Evolutionary conservation across 2,113 vertebrate genomes (phyloP).

Genomic region (Limanda limanda): DNA sequence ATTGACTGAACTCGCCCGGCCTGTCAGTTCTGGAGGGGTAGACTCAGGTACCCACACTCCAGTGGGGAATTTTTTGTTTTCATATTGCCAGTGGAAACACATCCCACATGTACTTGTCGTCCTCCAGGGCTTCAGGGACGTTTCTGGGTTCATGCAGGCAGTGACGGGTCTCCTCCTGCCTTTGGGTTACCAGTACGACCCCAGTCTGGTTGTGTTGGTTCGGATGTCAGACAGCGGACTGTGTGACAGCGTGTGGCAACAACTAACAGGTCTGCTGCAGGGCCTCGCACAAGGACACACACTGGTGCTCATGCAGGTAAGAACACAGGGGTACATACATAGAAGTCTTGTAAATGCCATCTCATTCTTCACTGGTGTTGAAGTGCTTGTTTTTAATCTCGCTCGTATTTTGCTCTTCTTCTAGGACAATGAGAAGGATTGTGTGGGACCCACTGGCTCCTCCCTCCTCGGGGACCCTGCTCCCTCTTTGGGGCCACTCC

Average conservation of each 20-base stretch:
- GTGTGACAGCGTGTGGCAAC: slow-evolving; percentile 76
- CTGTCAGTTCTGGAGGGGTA: too few relatives aligned
- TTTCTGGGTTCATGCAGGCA: slow-evolving; percentile 82
- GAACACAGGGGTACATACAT: slow-evolving; percentile 20
- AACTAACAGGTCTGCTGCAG: slow-evolving; percentile 85
- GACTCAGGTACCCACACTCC: too few relatives aligned
- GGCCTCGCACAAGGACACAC: slow-evolving; percentile 85
- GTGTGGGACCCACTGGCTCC: slow-evolving; percentile 63
- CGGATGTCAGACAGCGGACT: slow-evolving; percentile 73
- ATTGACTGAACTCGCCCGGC: too few relatives aligned
- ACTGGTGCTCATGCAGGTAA: slow-evolving; percentile 87
- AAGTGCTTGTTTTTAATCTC: background rate
- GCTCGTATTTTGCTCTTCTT: background rate
- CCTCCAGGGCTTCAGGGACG: slow-evolving; percentile 74
- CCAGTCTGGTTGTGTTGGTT: slow-evolving; percentile 85
- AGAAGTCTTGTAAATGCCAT: background rate
- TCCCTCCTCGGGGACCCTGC: slow-evolving; percentile 75
- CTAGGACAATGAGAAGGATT: slow-evolving; percentile 57
- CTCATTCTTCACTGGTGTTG: background rate
- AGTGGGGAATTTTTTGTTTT: too few relatives aligned
- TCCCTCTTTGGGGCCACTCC: slow-evolving; percentile 59
- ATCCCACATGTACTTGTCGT: slow-evolving; percentile 3
- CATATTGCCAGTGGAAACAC: background rate
- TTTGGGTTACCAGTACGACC: slow-evolving; percentile 88
- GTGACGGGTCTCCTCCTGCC: slow-evolving; percentile 88